phyloP scores from a whole-genome alignment of 2,113 vertebrate species.

The Ictalurus punctatus region DNA sequence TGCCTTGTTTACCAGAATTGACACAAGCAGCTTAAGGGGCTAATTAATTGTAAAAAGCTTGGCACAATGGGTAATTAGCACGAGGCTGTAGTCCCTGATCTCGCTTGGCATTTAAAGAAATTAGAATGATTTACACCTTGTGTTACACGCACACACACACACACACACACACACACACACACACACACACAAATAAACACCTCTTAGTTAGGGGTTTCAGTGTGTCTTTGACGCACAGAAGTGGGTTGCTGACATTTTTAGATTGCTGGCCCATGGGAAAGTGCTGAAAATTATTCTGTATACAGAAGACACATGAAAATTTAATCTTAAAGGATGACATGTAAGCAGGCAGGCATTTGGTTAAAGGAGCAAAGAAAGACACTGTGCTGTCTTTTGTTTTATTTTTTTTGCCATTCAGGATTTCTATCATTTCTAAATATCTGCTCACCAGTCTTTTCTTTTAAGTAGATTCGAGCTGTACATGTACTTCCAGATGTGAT shows the following conservation, averaged over 20 bases:
- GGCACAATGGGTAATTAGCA: constrained; percentile 56
- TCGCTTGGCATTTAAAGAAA: constrained; percentile 51
- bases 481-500: not conserved
- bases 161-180: constrained; percentile 5
- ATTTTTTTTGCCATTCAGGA: not conserved
- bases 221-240: too few relatives aligned
- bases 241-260: constrained; percentile 35
- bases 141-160: not conserved
- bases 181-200: constrained; percentile 11
- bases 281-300: not conserved
- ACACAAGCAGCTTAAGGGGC: constrained; percentile 57
- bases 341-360: constrained; percentile 24
- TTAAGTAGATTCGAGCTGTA: not conserved
- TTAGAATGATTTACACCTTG: not conserved
- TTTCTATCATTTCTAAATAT: not conserved
- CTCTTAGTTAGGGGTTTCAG: not conserved
- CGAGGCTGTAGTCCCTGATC: constrained; percentile 44
- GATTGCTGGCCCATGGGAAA: constrained; percentile 22
- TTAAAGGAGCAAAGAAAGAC: constrained; percentile 39
- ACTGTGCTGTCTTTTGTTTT: not conserved
- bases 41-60: constrained; percentile 59
- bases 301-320: not conserved
- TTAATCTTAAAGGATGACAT: not conserved
- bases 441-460: not conserved
- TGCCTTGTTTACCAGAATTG: constrained; percentile 59